Conservation (phyloP, 2,797 vertebrate species). For the Parauchenoglanis ngamensis region DNA sequence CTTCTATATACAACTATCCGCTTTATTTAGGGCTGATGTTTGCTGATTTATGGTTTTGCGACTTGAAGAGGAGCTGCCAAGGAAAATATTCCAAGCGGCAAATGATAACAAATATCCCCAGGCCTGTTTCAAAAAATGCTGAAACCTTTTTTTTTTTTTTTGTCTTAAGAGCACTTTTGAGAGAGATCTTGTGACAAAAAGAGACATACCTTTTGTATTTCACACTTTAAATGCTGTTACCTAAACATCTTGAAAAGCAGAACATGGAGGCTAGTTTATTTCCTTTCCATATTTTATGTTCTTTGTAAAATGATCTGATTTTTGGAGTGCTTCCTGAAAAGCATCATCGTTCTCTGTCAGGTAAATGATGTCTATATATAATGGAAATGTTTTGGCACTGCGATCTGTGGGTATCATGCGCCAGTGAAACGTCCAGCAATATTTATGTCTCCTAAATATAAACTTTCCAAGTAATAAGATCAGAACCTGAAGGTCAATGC, state of each 20-base stretch:
- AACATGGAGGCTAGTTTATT: neutral
- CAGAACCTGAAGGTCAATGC: conserved; percentile 11
- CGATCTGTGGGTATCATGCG: conserved; percentile 5
- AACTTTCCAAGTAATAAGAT: conserved; percentile 10
- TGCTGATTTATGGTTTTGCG: conserved; percentile 18
- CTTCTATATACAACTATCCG: conserved; percentile 26
- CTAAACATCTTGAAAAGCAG: neutral
- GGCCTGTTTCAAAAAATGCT: conserved; percentile 11
- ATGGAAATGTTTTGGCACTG: conserved; percentile 6
- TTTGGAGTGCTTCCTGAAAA: conserved; percentile 6
- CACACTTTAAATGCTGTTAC: neutral
- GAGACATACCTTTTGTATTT: neutral
- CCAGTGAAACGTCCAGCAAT: conserved; percentile 14
- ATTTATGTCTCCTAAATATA: conserved; percentile 28
- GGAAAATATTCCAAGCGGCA: conserved; percentile 24
- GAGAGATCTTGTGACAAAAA: conserved; percentile 2
- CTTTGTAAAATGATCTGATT: neutral
- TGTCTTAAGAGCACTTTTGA: neutral
- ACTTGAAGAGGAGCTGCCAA: conserved; percentile 28
- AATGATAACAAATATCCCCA: conserved; percentile 26
- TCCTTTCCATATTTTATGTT: neutral
- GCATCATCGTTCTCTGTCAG: neutral
- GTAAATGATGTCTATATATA: conserved; percentile 32
- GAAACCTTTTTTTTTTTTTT: neutral
- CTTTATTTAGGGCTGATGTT: conserved; percentile 8